phyloP scores from a whole-genome alignment of 2,888 invertebrate genomes.

The Sthenelais limicola region DNA sequence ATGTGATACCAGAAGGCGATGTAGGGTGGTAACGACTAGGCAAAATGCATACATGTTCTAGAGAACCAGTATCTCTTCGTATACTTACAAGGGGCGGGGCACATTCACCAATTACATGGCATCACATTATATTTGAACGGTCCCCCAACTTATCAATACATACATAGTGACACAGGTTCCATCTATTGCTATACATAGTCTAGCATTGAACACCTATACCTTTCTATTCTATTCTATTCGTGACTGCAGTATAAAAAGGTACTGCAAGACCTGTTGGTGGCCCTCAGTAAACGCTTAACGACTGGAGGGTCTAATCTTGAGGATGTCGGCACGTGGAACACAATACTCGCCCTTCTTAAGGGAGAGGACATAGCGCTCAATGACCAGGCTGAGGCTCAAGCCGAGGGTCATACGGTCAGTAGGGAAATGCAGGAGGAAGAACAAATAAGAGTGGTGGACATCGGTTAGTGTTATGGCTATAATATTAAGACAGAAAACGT shows the following conservation, averaged over 20 bases:
- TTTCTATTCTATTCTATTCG: background rate
- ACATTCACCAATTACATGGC: no score
- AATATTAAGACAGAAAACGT: no score
- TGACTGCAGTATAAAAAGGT: background rate
- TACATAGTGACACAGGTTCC: no score
- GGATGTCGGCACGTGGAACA: constrained; percentile 20
- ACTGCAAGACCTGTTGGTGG: constrained; percentile 3
- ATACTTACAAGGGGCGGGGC: no score
- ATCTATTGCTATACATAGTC: no score
- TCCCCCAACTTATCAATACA: no score
- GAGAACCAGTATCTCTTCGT: no score
- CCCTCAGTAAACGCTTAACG: background rate
- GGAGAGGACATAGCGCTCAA: background rate
- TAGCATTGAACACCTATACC: no score
- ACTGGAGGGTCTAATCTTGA: background rate
- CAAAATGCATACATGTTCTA: no score
- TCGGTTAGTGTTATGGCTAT: constrained; percentile 31
- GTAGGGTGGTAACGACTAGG: no score
- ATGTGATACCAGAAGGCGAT: no score
- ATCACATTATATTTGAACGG: no score
- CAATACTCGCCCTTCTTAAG: constrained; percentile 12
- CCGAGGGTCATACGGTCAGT: constrained; percentile 7
- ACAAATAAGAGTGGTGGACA: constrained; percentile 22
- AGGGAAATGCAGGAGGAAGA: constrained; percentile 1
- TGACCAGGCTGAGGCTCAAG: background rate